Conservation (phyloP, 2,113 vertebrate genomes). For the Brienomyrus longianalis region DNA sequence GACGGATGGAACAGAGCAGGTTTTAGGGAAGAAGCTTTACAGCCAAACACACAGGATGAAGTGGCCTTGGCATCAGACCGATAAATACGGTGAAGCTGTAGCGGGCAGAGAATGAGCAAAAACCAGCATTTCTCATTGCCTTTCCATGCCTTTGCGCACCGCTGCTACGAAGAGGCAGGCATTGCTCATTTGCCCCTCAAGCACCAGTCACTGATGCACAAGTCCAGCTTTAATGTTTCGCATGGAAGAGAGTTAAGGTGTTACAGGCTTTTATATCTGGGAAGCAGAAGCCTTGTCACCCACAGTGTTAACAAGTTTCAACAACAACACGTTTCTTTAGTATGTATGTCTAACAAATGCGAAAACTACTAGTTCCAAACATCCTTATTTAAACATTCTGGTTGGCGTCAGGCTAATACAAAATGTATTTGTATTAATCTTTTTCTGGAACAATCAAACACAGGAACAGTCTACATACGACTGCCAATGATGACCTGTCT, state of each 20-base stretch:
- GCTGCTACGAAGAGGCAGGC: neutral
- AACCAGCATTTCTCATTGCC: neutral
- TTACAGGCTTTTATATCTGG: neutral
- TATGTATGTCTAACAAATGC: neutral
- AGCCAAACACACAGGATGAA: neutral
- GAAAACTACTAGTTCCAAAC: neutral
- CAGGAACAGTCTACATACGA: neutral
- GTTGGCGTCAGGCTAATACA: neutral
- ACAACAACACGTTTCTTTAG: neutral
- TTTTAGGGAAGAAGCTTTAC: neutral
- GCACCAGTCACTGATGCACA: neutral
- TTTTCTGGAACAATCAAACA: neutral
- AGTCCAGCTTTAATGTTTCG: neutral
- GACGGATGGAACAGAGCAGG: neutral
- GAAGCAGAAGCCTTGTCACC: neutral
- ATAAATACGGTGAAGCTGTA: neutral
- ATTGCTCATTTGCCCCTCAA: neutral
- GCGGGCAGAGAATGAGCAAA: neutral
- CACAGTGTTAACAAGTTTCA: neutral
- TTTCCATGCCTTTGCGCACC: neutral
- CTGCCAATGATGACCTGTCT: neutral
- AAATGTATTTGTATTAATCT: neutral
- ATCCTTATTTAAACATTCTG: neutral
- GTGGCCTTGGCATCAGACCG: neutral
- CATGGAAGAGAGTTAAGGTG: neutral